These are phyloP conservation scores for Poecilia wingei DNA, from an alignment of 2,797 vertebrate species.

Conservation along the genomic window DNA sequence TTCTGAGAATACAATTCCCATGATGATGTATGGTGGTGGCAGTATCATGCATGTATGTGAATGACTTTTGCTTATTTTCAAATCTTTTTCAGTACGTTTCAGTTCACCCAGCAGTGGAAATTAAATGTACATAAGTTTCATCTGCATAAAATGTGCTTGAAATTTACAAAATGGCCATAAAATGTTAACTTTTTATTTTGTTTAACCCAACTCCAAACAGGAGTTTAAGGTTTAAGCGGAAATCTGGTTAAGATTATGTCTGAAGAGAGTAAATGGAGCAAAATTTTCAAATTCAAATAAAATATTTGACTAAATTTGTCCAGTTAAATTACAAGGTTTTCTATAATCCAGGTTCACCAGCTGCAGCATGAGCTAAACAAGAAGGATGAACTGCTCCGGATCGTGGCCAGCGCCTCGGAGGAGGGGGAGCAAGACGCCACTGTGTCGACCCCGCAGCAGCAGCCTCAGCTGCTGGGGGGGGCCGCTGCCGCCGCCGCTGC, in stretches of 20 bases:
- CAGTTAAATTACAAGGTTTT: neutral
- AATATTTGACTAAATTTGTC: neutral
- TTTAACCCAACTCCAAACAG: too few species aligned
- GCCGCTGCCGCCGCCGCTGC: slow-evolving; percentile 69
- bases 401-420: slow-evolving; percentile 93
- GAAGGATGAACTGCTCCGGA: slow-evolving; percentile 94
- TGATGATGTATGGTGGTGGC: neutral
- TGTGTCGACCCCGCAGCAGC: slow-evolving; percentile 87
- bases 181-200: too few species aligned
- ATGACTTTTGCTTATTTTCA: neutral
- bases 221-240: neutral
- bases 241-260: too few species aligned
- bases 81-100: neutral
- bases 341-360: slow-evolving; percentile 88
- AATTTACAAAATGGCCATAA: too few species aligned
- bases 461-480: slow-evolving; percentile 72
- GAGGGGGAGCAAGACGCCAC: slow-evolving; percentile 95
- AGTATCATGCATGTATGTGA: neutral
- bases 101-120: neutral
- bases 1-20: neutral
- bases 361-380: slow-evolving; percentile 94
- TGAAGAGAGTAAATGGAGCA: too few species aligned
- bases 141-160: neutral
- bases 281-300: neutral
- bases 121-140: neutral